Percentiles rank a stretch among this genome's conserved stretches.
phyloP scores from a whole-genome alignment of 2,797 vertebrate genomes.

The Antrozous pallidus region DNA sequence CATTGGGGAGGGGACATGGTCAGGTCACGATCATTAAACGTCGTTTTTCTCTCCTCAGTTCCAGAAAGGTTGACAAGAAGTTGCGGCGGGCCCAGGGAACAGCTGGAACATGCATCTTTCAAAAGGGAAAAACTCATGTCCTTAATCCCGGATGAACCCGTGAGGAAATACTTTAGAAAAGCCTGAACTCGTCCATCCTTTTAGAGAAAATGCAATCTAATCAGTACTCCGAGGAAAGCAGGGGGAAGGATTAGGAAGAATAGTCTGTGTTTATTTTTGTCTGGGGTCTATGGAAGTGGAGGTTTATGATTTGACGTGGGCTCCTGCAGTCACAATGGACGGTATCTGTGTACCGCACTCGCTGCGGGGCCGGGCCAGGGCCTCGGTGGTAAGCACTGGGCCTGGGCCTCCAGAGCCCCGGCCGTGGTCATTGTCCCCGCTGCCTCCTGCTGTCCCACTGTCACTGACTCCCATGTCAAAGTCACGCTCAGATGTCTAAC shows the following conservation, averaged over 20 bases:
- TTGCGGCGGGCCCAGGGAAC: conserved; percentile 68
- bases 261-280: conserved; percentile 84
- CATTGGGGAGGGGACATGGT: conserved; percentile 52
- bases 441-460: not conserved
- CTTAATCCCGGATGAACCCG: conserved; percentile 64
- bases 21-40: conserved; percentile 56
- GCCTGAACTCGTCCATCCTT: conserved; percentile 69
- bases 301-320: conserved; percentile 75
- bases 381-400: not conserved
- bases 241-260: conserved; percentile 76
- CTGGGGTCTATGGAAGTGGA: conserved; percentile 80
- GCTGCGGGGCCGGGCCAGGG: not conserved
- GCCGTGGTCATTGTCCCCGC: not conserved
- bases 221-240: conserved; percentile 69
- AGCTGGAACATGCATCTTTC: conserved; percentile 80
- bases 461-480: not conserved
- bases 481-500: not conserved
- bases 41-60: conserved; percentile 48
- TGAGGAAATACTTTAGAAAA: conserved; percentile 73
- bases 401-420: not conserved
- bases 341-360: not conserved
- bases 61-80: conserved; percentile 54
- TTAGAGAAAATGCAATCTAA: conserved; percentile 75
- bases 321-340: conserved; percentile 68
- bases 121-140: conserved; percentile 59